phyloP scores from a whole-genome alignment of 2,888 invertebrate genomes.

The Lochmaea crataegi region DNA sequence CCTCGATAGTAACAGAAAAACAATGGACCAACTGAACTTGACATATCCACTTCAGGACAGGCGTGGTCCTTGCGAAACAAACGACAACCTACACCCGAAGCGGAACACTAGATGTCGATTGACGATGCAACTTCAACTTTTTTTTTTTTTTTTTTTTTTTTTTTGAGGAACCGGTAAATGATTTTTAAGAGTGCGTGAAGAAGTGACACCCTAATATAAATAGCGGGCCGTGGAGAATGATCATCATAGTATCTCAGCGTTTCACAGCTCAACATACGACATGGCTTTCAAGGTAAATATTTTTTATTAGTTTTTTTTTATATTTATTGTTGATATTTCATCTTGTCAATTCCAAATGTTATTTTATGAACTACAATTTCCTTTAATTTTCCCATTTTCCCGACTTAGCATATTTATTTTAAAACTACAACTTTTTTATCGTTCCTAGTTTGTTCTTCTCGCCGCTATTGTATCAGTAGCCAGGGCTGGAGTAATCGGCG shows the following conservation, averaged over 20 bases:
- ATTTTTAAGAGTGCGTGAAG: slow-evolving; percentile 19
- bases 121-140: slow-evolving; percentile 27
- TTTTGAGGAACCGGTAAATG: slow-evolving; percentile 37
- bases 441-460: slow-evolving; percentile 51
- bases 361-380: not conserved
- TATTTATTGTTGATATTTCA: slow-evolving; percentile 6
- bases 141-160: slow-evolving; percentile 37
- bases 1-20: slow-evolving; percentile 7
- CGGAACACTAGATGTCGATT: slow-evolving; percentile 27
- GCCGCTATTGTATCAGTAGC: slow-evolving; percentile 54
- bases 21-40: slow-evolving; percentile 17
- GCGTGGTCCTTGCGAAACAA: slow-evolving; percentile 35
- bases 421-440: slow-evolving; percentile 7
- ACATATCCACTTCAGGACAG: slow-evolving; percentile 19
- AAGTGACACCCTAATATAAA: slow-evolving; percentile 37
- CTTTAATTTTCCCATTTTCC: too few relatives aligned
- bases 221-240: slow-evolving; percentile 23
- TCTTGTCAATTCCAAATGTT: not conserved
- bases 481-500: slow-evolving; percentile 49
- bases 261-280: slow-evolving; percentile 20
- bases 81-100: slow-evolving; percentile 22
- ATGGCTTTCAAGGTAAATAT: slow-evolving; percentile 37
- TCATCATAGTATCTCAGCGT: slow-evolving; percentile 18
- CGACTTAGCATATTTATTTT: too few relatives aligned
- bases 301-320: slow-evolving; percentile 1